phyloP scores from a whole-genome alignment of 2,113 vertebrate species.

The Circaetus gallicus region DNA sequence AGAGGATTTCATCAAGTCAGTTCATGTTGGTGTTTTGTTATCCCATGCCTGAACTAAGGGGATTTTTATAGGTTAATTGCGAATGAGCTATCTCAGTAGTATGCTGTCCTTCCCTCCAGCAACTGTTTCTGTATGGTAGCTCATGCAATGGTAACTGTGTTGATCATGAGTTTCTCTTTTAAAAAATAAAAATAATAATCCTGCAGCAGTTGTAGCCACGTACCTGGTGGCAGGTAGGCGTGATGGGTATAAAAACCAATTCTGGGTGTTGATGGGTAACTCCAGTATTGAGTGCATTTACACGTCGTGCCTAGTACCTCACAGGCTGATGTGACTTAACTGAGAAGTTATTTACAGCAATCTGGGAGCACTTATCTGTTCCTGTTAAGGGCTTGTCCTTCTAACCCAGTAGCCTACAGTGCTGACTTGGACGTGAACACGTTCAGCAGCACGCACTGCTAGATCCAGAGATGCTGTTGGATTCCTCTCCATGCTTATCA shows the following conservation, averaged over 20 bases:
- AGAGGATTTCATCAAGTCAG: background rate
- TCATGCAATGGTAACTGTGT: background rate
- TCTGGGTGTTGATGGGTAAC: background rate
- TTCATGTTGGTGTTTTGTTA: background rate
- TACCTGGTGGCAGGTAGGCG: background rate
- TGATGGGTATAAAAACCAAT: background rate
- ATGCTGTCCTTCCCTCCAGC: background rate
- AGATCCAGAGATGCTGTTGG: background rate
- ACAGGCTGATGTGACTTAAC: background rate
- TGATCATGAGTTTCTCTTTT: background rate
- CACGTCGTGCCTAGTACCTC: background rate
- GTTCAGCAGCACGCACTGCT: accelerated
- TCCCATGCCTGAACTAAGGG: background rate
- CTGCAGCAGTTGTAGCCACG: background rate
- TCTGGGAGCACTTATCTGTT: background rate
- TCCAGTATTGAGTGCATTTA: background rate
- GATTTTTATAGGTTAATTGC: background rate
- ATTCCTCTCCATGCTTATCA: background rate
- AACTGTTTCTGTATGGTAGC: background rate
- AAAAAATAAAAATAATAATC: background rate
- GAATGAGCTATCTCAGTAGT: background rate
- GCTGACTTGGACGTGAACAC: background rate
- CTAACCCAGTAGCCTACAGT: background rate
- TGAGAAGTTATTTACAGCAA: background rate
- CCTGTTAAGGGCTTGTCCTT: background rate